Conservation (phyloP, 2,888 invertebrate genomes). For the Cotesia congregata region DNA sequence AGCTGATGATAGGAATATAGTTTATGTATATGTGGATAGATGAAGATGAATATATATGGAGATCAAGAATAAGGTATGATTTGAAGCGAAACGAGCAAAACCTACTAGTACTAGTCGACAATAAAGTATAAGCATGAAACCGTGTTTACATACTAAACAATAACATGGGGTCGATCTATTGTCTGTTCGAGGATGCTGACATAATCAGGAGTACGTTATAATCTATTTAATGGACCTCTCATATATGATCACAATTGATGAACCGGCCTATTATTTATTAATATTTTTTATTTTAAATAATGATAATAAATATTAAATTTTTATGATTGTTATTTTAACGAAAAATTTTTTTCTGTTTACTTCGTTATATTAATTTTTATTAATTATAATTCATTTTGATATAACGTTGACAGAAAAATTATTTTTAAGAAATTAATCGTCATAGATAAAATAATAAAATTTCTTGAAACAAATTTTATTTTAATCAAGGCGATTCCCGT, state of each 20-base stretch:
- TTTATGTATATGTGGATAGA: neutral
- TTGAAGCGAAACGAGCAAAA: constrained; percentile 8
- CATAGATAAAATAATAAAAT: no score
- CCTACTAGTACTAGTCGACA: neutral
- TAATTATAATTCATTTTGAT: no score
- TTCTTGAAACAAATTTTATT: no score
- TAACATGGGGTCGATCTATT: constrained; percentile 62
- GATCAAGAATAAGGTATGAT: constrained; percentile 2
- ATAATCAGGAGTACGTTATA: constrained; percentile 63
- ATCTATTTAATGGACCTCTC: constrained; percentile 56
- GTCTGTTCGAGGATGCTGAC: constrained; percentile 67
- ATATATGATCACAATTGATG: constrained; percentile 20
- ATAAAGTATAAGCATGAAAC: constrained; percentile 9
- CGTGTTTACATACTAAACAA: constrained; percentile 48
- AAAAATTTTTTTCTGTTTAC: no score
- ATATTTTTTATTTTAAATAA: neutral
- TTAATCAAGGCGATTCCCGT: no score
- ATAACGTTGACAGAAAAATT: no score
- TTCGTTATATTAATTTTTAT: no score
- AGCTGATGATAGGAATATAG: neutral
- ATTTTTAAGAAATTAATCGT: no score
- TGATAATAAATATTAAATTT: neutral
- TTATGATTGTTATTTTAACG: no score
- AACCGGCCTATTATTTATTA: neutral
- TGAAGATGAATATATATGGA: neutral